phyloP scores from a whole-genome alignment of 2,888 invertebrate genomes.

The Cephus pulcher region DNA sequence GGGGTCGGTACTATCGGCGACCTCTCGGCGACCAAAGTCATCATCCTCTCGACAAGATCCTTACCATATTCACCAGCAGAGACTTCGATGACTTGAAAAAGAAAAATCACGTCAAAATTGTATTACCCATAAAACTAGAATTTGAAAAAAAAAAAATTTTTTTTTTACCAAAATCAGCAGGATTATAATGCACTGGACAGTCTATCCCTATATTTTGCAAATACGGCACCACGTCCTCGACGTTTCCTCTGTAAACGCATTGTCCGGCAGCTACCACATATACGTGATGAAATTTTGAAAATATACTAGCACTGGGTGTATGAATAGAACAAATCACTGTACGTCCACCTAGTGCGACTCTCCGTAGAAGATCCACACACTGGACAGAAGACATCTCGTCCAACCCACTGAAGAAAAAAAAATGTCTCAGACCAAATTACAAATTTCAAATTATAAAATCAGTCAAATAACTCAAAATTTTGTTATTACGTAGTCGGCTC shows the following conservation, averaged over 20 bases:
- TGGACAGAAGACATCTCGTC: conserved; percentile 93
- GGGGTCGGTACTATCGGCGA: conserved; percentile 46
- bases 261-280: conserved; percentile 90
- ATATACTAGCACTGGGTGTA: conserved; percentile 94
- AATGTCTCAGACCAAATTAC: background rate
- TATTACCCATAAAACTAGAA: background rate
- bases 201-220: conserved; percentile 80
- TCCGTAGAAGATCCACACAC: conserved; percentile 86
- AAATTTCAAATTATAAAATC: background rate
- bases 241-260: conserved; percentile 89
- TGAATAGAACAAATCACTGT: conserved; percentile 96
- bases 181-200: conserved; percentile 94
- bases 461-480: conserved; percentile 5
- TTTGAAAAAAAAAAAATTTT: conserved; percentile 5
- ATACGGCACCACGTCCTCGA: conserved; percentile 84
- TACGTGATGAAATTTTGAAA: conserved; percentile 91
- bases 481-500: conserved; percentile 91
- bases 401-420: conserved; percentile 75
- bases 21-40: conserved; percentile 72
- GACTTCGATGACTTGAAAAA: conserved; percentile 79
- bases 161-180: conserved; percentile 91
- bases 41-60: conserved; percentile 76
- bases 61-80: conserved; percentile 83
- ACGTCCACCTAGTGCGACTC: conserved; percentile 83
- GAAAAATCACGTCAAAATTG: background rate